Evolutionary conservation across 2,113 vertebrate genomes (phyloP).

Genomic region (Labeo catla): DNA sequence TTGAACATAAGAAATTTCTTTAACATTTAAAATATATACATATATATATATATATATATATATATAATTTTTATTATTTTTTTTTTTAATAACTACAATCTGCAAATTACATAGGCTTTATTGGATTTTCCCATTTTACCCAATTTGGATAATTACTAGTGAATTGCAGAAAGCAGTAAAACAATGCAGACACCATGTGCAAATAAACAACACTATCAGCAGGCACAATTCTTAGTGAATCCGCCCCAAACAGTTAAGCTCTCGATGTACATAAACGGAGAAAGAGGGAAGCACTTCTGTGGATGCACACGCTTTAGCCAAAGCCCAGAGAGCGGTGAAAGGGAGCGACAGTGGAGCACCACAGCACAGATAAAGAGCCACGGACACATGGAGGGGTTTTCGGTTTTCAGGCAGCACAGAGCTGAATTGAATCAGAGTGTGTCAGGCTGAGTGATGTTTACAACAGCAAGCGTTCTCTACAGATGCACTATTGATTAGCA

Average conservation of each 20-base stretch:
- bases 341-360: neutral
- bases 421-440: conserved; percentile 25
- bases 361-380: conserved; percentile 20
- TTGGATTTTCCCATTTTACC: neutral
- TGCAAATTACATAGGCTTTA: neutral
- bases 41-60: no score
- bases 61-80: no score
- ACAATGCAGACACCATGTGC: neutral
- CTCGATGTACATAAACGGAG: neutral
- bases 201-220: neutral
- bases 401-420: neutral
- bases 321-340: conserved; percentile 6
- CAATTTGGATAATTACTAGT: neutral
- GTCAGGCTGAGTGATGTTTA: conserved; percentile 24
- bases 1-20: no score
- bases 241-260: neutral
- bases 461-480: conserved; percentile 18
- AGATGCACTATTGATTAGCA: conserved; percentile 32
- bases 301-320: conserved; percentile 1
- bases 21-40: no score
- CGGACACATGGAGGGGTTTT: conserved; percentile 5
- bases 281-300: conserved; percentile 5
- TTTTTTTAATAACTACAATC: neutral
- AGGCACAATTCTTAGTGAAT: neutral
- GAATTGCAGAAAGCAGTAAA: neutral